Conservation (phyloP, 2,888 invertebrate species). For the Beris morrisii region DNA sequence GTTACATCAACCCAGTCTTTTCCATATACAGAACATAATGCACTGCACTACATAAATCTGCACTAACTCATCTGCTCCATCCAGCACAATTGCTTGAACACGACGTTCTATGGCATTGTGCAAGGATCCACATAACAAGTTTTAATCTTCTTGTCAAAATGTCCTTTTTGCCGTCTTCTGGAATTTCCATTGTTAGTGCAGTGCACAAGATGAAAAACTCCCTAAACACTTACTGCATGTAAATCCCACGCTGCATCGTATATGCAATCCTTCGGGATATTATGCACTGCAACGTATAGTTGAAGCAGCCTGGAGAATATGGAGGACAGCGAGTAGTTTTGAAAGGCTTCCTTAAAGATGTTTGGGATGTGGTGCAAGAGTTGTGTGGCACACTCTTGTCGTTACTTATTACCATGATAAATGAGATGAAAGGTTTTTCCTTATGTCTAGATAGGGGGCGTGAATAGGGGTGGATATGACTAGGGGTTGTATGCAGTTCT, state of each 20-base stretch:
- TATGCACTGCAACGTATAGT: background rate
- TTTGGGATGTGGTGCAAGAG: constrained; percentile 5
- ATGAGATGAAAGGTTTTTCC: constrained; percentile 12
- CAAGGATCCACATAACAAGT: constrained; percentile 27
- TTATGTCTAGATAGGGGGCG: background rate
- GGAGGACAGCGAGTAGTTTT: background rate
- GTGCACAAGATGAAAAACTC: too few species aligned
- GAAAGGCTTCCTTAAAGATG: constrained; percentile 9
- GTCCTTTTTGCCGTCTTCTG: constrained; percentile 34
- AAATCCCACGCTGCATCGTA: too few species aligned
- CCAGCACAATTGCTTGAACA: constrained; percentile 7
- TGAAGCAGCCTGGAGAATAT: background rate
- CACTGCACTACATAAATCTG: constrained; percentile 9
- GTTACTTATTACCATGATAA: constrained; percentile 13
- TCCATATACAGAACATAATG: too few species aligned
- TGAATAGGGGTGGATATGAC: too few species aligned
- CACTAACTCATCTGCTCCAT: constrained; percentile 1
- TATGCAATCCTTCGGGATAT: background rate
- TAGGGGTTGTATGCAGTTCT: too few species aligned
- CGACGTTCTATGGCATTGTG: background rate
- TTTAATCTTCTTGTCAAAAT: constrained; percentile 36
- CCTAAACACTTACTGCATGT: too few species aligned
- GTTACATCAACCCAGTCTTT: background rate
- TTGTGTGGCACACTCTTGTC: constrained; percentile 1
- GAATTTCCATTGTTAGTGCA: constrained; percentile 24